Evolutionary conservation across 2,888 invertebrate species (phyloP), one percentile per base, ranked within the genome.

Genomic region (Timandra comae): DNA sequence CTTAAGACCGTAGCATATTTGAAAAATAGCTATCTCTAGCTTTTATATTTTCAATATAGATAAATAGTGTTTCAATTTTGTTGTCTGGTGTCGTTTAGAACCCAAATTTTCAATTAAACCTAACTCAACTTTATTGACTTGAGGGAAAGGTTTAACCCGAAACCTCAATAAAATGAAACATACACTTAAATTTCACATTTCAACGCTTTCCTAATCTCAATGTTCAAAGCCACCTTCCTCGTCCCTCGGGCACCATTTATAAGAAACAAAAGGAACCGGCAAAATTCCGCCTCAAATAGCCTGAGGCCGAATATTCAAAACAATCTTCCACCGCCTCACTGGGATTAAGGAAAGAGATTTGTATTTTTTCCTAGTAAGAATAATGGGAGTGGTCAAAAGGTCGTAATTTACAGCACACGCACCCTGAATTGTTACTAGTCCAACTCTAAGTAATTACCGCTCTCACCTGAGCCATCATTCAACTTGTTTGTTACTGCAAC

Each of bases 271-370:
- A 56, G 43, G 51, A 40, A 40, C 45, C 51, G 46, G 38, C 33
- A 47, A 56, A 59, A 51, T 54, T 57, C 52, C 50, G 36, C 41
- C 41, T 46, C 33, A 41, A 54, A 52, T 39, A 42, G 46, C 49
- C 46, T 52, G 13, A 48, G 46, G 50, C 41, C 56, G 52, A 60
- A 69, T 66, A 70, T 71, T 67, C 65, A 63, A 74, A 76, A 72
- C 64, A 73, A 66, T 65, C 46, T 53, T 16, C 16, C 41, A 24
- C 43, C 44, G 40, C 42, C 41, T 49, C 27, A 6, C 43, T 55
- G 61, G 62, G 65, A 68, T 69, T 67, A 67, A 56, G 56, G 48
- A 58, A 64, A 56, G 43, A 52, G 53, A 66, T 63, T 67, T 64
- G 50, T 64, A 51, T 65, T 66, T 65, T 63, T 63, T 49, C 47